Evolutionary conservation across 2,797 vertebrate species (phyloP).

Genomic region (Tamandua tetradactyla): DNA sequence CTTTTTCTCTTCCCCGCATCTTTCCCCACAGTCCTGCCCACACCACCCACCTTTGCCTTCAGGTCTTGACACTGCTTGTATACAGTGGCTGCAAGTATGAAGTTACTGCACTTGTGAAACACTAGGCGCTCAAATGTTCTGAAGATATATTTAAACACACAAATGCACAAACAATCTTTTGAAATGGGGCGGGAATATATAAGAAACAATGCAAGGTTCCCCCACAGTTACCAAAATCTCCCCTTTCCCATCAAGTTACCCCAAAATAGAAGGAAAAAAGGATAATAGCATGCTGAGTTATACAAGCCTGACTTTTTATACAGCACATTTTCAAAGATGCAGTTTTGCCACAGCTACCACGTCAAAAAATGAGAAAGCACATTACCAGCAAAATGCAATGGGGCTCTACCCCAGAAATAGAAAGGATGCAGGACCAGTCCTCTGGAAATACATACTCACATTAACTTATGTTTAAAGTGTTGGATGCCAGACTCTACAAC

Average conservation of each 20-base stretch:
- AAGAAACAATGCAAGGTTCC: neutral
- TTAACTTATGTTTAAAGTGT: conserved; percentile 64
- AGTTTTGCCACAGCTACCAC: neutral
- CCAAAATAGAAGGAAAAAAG: conserved; percentile 35
- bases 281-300: neutral
- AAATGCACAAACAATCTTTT: neutral
- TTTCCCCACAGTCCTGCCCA: neutral
- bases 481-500: conserved; percentile 73
- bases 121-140: neutral
- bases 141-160: neutral
- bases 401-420: neutral
- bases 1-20: neutral
- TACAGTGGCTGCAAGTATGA: neutral
- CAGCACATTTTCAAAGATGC: conserved; percentile 18
- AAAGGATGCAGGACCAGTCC: neutral
- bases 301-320: neutral
- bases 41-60: neutral
- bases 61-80: neutral
- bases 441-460: conserved; percentile 65
- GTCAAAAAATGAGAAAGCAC: neutral
- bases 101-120: neutral
- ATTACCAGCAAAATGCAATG: neutral
- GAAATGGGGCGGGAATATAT: neutral
- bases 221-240: neutral
- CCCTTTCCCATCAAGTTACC: neutral